Conservation (phyloP, 2,797 vertebrate genomes). For the Poeciliopsis turneri region DNA sequence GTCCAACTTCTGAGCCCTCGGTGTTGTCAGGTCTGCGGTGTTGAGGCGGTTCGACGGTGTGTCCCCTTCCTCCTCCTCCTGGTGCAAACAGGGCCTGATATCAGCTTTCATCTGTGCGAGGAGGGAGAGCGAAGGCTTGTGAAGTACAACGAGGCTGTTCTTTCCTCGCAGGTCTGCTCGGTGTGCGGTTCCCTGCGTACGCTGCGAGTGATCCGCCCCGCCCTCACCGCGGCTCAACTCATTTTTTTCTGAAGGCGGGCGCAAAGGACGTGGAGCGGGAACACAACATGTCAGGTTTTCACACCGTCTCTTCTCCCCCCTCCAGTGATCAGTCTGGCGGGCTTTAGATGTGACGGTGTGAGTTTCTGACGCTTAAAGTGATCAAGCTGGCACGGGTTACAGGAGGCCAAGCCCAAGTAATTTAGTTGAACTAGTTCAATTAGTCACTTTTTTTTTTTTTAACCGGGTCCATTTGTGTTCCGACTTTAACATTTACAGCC, state of each 20-base stretch:
- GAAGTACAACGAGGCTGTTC: constrained; percentile 40
- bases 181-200: constrained; percentile 1
- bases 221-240: constrained; percentile 21
- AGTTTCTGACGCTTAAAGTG: constrained; percentile 35
- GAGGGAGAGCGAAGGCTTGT: not conserved
- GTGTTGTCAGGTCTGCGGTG: constrained; percentile 75
- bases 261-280: constrained; percentile 59
- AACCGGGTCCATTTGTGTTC: not conserved
- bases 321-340: constrained; percentile 38
- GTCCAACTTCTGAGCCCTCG: constrained; percentile 68
- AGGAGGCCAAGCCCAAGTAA: not conserved
- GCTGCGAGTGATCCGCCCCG: not conserved
- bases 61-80: constrained; percentile 77
- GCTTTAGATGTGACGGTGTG: constrained; percentile 38
- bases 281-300: constrained; percentile 70
- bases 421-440: not conserved
- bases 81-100: constrained; percentile 69
- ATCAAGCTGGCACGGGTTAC: constrained; percentile 9
- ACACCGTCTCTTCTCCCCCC: constrained; percentile 32
- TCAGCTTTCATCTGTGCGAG: constrained; percentile 67
- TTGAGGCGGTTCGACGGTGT: constrained; percentile 70
- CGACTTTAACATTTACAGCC: not conserved
- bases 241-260: constrained; percentile 40
- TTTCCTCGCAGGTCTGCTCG: constrained; percentile 2
- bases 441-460: not conserved